Conservation (phyloP, 2,888 invertebrate species). For the Acanthosepion lycidas region DNA sequence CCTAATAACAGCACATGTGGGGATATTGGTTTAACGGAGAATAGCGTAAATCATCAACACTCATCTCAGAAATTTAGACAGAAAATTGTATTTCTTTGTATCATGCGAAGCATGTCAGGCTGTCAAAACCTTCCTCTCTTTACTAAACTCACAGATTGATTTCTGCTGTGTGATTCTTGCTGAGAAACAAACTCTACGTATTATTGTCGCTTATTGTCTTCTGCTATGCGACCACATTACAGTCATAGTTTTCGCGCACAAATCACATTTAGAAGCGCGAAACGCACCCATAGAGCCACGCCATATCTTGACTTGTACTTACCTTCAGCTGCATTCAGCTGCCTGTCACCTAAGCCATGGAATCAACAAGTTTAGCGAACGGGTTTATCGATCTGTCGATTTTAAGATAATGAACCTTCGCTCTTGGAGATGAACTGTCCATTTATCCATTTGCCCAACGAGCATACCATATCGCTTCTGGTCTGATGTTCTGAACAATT, state of each 20-base stretch:
- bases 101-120: not conserved
- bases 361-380: constrained; percentile 10
- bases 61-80: too few species aligned
- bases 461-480: not conserved
- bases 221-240: not conserved
- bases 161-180: not conserved
- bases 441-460: not conserved
- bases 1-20: too few species aligned
- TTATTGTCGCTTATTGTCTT: not conserved
- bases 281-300: not conserved
- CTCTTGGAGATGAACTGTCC: not conserved
- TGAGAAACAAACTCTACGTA: not conserved
- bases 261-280: too few species aligned
- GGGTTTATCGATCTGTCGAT: not conserved
- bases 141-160: not conserved
- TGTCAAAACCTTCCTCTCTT: not conserved
- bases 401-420: not conserved
- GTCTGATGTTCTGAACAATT: not conserved
- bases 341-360: too few species aligned
- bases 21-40: too few species aligned
- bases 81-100: not conserved
- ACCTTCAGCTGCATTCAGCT: not conserved
- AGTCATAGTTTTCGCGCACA: too few species aligned
- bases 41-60: too few species aligned
- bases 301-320: not conserved